Percentiles rank a stretch among this genome's conserved stretches.
These are phyloP conservation scores for Chelonoidis abingdonii DNA, from an alignment of 2,113 vertebrate species.

Conservation along the genomic window DNA sequence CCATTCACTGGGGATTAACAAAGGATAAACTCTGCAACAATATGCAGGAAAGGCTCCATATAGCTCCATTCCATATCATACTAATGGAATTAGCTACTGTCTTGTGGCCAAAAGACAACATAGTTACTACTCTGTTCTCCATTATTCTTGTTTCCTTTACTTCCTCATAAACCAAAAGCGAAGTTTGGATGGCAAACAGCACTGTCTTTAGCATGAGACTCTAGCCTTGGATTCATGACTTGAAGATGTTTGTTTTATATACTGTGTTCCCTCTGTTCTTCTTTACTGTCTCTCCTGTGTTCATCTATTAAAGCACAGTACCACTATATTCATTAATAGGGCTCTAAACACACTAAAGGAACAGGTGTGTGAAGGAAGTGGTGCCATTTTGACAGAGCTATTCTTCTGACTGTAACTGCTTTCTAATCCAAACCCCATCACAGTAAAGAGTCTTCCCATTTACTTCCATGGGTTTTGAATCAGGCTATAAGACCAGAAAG, in stretches of 20 bases:
- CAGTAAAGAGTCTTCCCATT: neutral
- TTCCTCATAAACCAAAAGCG: neutral
- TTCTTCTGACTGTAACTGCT: neutral
- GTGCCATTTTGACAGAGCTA: neutral
- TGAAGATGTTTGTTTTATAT: neutral
- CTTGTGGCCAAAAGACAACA: fast-evolving
- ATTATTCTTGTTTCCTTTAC: neutral
- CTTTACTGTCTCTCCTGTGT: fast-evolving
- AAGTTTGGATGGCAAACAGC: neutral
- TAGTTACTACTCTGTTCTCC: neutral
- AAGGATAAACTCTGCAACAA: neutral
- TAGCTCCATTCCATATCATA: neutral
- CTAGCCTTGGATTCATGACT: neutral
- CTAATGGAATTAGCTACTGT: neutral
- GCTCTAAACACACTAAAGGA: fast-evolving
- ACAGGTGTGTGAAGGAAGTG: neutral
- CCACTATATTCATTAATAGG: fast-evolving
- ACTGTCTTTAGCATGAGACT: neutral
- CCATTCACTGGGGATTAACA: fast-evolving
- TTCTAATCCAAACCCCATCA: neutral
- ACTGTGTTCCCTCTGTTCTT: neutral
- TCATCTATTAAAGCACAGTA: fast-evolving
- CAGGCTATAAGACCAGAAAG: neutral
- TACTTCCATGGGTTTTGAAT: neutral
- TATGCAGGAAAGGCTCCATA: neutral